phyloP scores from a whole-genome alignment of 2,888 invertebrate genomes.

The Microplitis manilae region DNA sequence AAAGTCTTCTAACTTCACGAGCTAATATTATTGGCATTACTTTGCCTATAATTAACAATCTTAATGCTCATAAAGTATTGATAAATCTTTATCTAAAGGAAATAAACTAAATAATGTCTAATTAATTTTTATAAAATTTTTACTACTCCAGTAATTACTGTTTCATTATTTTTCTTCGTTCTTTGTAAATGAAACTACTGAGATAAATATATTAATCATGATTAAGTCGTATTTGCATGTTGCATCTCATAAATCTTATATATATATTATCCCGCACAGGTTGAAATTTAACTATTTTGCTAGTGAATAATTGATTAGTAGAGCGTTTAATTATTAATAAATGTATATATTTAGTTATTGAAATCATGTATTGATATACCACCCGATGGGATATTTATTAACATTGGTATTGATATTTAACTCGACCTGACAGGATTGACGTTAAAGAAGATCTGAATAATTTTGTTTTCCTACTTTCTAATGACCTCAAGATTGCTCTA shows the following conservation, averaged over 20 bases:
- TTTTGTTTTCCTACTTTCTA: neutral
- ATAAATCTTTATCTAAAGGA: neutral
- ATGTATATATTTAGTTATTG: neutral
- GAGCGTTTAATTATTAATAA: constrained; percentile 30
- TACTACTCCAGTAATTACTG: neutral
- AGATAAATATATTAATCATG: constrained; percentile 34
- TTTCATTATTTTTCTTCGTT: neutral
- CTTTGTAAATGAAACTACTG: constrained; percentile 1
- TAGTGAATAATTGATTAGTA: constrained; percentile 38
- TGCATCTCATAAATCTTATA: constrained; percentile 41
- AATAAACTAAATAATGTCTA: neutral
- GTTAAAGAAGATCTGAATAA: neutral
- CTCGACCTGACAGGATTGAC: neutral
- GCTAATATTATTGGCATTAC: neutral
- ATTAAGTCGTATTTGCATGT: constrained; percentile 27
- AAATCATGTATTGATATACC: neutral
- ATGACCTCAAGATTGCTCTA: neutral
- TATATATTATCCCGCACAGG: constrained; percentile 26
- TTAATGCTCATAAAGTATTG: neutral
- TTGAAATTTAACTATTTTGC: constrained; percentile 29
- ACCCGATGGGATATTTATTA: neutral
- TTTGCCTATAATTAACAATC: neutral
- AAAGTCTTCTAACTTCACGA: neutral
- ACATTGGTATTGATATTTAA: neutral
- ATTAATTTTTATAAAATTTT: too few species aligned